Evolutionary conservation across 2,888 invertebrate species (phyloP).

Genomic region (Ganaspis brasiliensis): DNA sequence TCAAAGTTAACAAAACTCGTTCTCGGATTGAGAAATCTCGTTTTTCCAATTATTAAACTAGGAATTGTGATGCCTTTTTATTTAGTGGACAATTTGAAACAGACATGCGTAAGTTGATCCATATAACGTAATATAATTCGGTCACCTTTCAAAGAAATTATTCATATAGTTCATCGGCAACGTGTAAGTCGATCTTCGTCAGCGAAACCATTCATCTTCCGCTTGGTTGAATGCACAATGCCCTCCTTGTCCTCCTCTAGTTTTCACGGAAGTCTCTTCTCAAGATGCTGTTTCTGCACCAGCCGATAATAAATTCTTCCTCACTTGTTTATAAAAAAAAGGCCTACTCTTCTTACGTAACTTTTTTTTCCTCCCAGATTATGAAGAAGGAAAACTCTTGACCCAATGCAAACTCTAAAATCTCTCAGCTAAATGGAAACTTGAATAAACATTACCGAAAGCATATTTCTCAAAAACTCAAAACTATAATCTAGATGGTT

Average conservation of each 20-base stretch:
- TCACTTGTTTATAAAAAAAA: neutral
- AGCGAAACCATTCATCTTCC: constrained; percentile 26
- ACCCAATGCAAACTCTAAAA: too few relatives aligned
- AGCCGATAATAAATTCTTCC: neutral
- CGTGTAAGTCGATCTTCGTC: constrained; percentile 19
- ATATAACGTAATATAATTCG: neutral
- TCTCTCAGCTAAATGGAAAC: too few relatives aligned
- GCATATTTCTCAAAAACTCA: too few relatives aligned
- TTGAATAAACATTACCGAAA: too few relatives aligned
- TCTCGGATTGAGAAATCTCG: neutral
- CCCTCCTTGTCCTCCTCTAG: neutral
- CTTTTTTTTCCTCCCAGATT: neutral
- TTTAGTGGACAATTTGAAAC: neutral
- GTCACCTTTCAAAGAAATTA: neutral
- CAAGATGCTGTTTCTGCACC: constrained; percentile 26
- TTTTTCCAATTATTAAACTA: neutral
- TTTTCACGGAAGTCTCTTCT: constrained; percentile 23
- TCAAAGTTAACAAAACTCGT: neutral
- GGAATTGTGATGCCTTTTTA: neutral
- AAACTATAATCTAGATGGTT: constrained; percentile 3
- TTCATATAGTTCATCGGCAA: neutral
- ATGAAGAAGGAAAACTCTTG: neutral
- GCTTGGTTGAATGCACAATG: constrained; percentile 24
- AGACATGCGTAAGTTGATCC: neutral
- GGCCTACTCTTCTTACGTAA: neutral